Evolutionary conservation across 2,888 invertebrate genomes (phyloP).

Genomic region (Acleris holmiana): DNA sequence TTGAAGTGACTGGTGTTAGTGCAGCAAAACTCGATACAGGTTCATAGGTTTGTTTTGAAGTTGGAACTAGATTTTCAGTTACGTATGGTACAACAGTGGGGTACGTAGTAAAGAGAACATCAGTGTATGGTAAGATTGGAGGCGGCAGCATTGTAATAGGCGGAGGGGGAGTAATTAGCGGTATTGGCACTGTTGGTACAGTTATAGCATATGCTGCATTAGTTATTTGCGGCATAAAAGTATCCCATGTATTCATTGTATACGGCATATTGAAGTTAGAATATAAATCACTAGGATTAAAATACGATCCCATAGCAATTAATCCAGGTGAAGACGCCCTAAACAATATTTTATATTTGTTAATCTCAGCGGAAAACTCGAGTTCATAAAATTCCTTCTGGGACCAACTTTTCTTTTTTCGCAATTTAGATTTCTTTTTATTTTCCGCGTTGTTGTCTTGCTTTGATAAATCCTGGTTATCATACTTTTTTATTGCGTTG

Average conservation of each 20-base stretch:
- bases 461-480: slow-evolving; percentile 19
- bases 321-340: background rate
- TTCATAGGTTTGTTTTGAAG: slow-evolving; percentile 1
- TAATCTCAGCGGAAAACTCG: slow-evolving; percentile 7
- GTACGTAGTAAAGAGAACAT: slow-evolving; percentile 16
- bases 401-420: slow-evolving; percentile 9
- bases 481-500: slow-evolving; percentile 17
- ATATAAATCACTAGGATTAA: background rate
- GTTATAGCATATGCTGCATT: slow-evolving; percentile 15
- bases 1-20: slow-evolving; percentile 17
- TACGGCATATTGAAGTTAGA: slow-evolving; percentile 13
- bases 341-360: slow-evolving; percentile 11
- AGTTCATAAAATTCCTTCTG: slow-evolving; percentile 11
- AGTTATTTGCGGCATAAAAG: slow-evolving; percentile 3
- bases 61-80: slow-evolving; percentile 14
- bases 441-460: slow-evolving; percentile 14
- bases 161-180: slow-evolving; percentile 13
- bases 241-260: slow-evolving; percentile 14
- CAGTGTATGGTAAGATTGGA: slow-evolving; percentile 18
- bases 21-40: slow-evolving; percentile 5
- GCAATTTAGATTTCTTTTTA: slow-evolving; percentile 17
- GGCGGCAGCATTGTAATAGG: slow-evolving; percentile 16
- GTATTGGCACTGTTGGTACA: slow-evolving; percentile 13
- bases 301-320: slow-evolving; percentile 6
- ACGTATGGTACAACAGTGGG: slow-evolving; percentile 5